Evolutionary conservation across 2,888 invertebrate species (phyloP).

Genomic region (Zonitis immaculata): DNA sequence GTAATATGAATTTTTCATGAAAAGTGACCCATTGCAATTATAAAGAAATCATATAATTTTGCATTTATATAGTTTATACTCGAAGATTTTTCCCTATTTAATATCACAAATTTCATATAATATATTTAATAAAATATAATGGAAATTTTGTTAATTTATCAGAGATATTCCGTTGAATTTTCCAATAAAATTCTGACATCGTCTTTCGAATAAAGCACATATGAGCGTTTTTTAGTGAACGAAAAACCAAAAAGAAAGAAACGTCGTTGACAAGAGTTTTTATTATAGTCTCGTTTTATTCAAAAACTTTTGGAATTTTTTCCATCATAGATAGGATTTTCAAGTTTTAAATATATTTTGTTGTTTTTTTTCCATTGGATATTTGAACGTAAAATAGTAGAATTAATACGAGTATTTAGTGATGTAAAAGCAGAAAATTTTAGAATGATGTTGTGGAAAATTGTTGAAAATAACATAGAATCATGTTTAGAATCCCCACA

Average conservation of each 20-base stretch:
- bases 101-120: conserved; percentile 7
- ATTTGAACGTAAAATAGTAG: too few species aligned
- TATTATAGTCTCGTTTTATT: background rate
- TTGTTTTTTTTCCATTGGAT: too few species aligned
- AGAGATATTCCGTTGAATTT: background rate
- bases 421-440: background rate
- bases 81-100: conserved; percentile 8
- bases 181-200: background rate
- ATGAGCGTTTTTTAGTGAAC: background rate
- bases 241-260: background rate
- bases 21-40: conserved; percentile 10
- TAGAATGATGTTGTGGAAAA: background rate
- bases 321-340: background rate
- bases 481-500: background rate
- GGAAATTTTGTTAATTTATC: background rate
- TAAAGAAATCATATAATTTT: conserved; percentile 10
- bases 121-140: too few species aligned
- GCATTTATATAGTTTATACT: conserved; percentile 1
- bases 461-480: background rate
- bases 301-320: background rate
- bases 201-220: background rate
- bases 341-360: too few species aligned
- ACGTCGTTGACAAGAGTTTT: background rate
- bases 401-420: background rate
- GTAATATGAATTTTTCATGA: conserved; percentile 15